These are phyloP conservation scores for Zygogramma bicolorata DNA, from an alignment of 2,888 invertebrate species.

Conservation along the genomic window DNA sequence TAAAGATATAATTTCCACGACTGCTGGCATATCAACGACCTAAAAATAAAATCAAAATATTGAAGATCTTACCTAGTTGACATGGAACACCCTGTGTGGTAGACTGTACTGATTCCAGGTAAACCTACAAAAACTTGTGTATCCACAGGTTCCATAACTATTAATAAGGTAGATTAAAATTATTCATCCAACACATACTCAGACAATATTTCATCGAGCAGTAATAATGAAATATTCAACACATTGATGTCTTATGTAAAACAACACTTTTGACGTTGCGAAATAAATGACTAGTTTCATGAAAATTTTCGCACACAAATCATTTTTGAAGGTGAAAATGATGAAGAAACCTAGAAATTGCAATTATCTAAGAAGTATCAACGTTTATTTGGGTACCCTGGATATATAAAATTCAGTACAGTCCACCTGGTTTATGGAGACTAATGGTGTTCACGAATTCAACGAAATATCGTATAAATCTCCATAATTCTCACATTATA, in stretches of 20 bases:
- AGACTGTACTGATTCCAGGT: slow-evolving; percentile 44
- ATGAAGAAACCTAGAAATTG: slow-evolving; percentile 42
- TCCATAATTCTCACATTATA: slow-evolving; percentile 90
- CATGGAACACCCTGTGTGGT: slow-evolving; percentile 48
- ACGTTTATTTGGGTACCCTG: slow-evolving; percentile 53
- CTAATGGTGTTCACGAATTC: slow-evolving; percentile 54
- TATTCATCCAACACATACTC: neutral
- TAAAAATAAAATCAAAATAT: slow-evolving; percentile 65
- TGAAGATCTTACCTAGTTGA: slow-evolving; percentile 23
- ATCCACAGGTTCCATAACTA: neutral
- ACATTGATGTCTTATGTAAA: slow-evolving; percentile 55
- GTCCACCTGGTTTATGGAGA: slow-evolving; percentile 60
- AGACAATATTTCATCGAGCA: neutral
- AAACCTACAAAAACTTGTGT: neutral
- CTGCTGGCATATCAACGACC: slow-evolving; percentile 95
- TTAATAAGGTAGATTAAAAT: neutral
- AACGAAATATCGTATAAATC: slow-evolving; percentile 54
- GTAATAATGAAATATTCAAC: slow-evolving; percentile 43
- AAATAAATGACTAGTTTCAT: slow-evolving; percentile 47
- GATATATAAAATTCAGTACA: slow-evolving; percentile 57
- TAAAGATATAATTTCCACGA: slow-evolving; percentile 92
- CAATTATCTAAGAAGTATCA: slow-evolving; percentile 40
- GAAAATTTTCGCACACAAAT: slow-evolving; percentile 36
- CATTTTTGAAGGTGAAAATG: slow-evolving; percentile 32
- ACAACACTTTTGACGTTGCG: slow-evolving; percentile 56